These are phyloP conservation scores for Megalops atlanticus DNA, from an alignment of 2,113 vertebrate genomes.

Conservation along the genomic window DNA sequence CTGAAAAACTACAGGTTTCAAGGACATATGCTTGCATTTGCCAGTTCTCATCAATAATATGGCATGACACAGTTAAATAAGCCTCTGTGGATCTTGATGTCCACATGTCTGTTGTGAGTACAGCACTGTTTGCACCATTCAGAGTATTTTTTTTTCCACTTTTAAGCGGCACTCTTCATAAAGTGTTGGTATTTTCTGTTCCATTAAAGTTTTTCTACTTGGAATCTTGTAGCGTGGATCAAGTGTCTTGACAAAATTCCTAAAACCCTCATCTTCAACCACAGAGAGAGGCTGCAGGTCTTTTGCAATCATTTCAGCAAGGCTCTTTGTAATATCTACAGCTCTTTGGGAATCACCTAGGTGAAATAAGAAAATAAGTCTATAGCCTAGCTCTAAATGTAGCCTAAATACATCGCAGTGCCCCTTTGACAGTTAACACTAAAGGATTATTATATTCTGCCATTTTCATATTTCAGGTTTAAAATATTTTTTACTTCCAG, in stretches of 20 bases:
- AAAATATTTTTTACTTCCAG: slow-evolving; percentile 5
- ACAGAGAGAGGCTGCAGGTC: slow-evolving; percentile 35
- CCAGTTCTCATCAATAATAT: slow-evolving; percentile 37
- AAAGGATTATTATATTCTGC: slow-evolving; percentile 12
- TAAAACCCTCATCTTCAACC: no score
- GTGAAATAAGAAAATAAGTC: slow-evolving; percentile 29
- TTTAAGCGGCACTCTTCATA: slow-evolving; percentile 35
- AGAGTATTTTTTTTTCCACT: slow-evolving; percentile 35
- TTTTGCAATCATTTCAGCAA: slow-evolving; percentile 39
- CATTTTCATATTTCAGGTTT: slow-evolving; percentile 18
- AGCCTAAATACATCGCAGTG: no score
- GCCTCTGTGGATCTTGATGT: slow-evolving; percentile 22
- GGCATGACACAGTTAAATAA: slow-evolving; percentile 29
- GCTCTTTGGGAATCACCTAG: slow-evolving; percentile 41
- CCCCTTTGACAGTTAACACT: slow-evolving; percentile 30
- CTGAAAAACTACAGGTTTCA: slow-evolving; percentile 28
- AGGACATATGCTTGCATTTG: slow-evolving; percentile 35
- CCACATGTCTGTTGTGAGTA: slow-evolving; percentile 31
- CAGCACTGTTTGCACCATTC: slow-evolving; percentile 26
- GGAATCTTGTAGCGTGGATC: slow-evolving; percentile 33
- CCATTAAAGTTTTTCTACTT: slow-evolving; percentile 33
- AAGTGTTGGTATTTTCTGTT: slow-evolving; percentile 26
- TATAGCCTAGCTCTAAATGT: slow-evolving; percentile 23
- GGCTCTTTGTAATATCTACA: slow-evolving; percentile 35
- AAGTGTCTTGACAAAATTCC: slow-evolving; percentile 35